Conservation (phyloP, 2,113 vertebrate genomes). For the Sylvia atricapilla region DNA sequence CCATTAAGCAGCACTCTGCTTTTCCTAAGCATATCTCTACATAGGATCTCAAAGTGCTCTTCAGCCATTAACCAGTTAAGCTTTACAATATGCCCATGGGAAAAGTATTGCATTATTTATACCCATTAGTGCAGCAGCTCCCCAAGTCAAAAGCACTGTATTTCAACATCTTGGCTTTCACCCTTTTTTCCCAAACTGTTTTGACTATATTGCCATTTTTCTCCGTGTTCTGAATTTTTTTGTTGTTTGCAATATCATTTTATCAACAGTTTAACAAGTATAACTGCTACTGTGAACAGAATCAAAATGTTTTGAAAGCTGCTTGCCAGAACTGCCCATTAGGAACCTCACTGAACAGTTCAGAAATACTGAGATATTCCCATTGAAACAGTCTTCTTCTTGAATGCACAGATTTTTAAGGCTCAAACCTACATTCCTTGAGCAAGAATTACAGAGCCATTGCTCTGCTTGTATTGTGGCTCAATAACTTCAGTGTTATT, state of each 20-base stretch:
- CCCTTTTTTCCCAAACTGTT: neutral
- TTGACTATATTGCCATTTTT: neutral
- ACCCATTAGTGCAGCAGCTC: neutral
- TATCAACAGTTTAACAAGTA: slow-evolving; percentile 3
- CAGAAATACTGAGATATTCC: neutral
- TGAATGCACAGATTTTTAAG: neutral
- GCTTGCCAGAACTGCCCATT: neutral
- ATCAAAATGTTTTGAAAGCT: slow-evolving; percentile 14
- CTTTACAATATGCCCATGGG: neutral
- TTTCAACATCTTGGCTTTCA: neutral
- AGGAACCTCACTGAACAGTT: neutral
- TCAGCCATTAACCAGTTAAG: slow-evolving; percentile 18
- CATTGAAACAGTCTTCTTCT: neutral
- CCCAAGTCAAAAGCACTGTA: neutral
- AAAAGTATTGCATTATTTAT: slow-evolving; percentile 29
- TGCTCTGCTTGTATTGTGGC: neutral
- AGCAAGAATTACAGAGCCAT: neutral
- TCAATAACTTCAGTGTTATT: neutral
- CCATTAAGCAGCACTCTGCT: neutral
- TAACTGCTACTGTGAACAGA: neutral
- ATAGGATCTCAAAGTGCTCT: neutral
- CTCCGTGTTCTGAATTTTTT: neutral
- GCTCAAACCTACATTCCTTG: neutral
- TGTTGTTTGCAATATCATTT: neutral
- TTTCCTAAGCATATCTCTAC: neutral